Percentiles rank a stretch among this genome's conserved stretches.
Conservation (phyloP, 37 sponge, comb jelly and placozoan species). For the Tethya wilhelma region DNA sequence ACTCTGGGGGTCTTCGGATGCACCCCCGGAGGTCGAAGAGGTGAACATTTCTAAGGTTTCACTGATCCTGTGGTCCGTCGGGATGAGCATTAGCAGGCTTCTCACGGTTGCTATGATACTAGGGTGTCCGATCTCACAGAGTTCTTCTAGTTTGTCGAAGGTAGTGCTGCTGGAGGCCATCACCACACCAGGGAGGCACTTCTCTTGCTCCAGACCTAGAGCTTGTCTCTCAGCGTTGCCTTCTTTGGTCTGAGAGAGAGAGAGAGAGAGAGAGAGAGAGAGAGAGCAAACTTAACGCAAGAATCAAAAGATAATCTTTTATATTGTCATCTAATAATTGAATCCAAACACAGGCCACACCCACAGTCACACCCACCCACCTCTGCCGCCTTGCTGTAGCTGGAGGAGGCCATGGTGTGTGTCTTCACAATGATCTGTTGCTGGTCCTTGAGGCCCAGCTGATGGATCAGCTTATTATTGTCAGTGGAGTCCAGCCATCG, state of each 20-base stretch:
- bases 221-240: constrained; percentile 40
- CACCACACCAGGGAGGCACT: constrained; percentile 70
- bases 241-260: constrained; percentile 3
- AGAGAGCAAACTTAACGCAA: background rate
- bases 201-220: constrained; percentile 46
- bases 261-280: background rate
- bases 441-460: constrained; percentile 72
- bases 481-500: constrained; percentile 55
- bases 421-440: constrained; percentile 68
- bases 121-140: constrained; percentile 28
- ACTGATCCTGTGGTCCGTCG: constrained; percentile 55
- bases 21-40: constrained; percentile 22
- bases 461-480: constrained; percentile 78
- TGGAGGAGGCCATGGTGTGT: background rate
- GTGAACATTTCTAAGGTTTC: constrained; percentile 51
- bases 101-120: constrained; percentile 56
- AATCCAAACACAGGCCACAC: background rate
- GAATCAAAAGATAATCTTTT: background rate
- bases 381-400: constrained; percentile 11
- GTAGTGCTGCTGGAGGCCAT: constrained; percentile 36
- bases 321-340: background rate
- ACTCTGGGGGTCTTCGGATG: constrained; percentile 31
- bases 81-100: constrained; percentile 72
- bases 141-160: constrained; percentile 71
- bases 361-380: constrained; percentile 13